Base-by-base conservation (phyloP, 2,888 invertebrate genomes). In the Neoascia interrupta region DNA sequence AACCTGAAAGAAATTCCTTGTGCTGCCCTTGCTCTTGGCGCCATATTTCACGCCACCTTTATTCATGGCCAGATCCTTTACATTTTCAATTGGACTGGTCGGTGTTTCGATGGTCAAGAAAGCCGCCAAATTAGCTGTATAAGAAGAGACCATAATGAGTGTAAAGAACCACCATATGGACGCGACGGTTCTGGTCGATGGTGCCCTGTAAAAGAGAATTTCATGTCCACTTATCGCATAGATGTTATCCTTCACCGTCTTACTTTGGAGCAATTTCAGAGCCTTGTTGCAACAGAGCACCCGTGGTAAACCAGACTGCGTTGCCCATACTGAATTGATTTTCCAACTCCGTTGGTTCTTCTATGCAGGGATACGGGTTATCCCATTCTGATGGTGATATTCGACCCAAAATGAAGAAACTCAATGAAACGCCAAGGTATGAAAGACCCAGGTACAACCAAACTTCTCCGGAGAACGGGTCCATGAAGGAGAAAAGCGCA, bases 161-260 rank as follows among this genome's bases (percentile, higher is more conserved):
- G 95, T 95, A 85, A 96, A 97, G 85, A 96, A 96, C 95, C 95
- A 96, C 96, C 95, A 95, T 84, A 94, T 92, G 70, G 94, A 94
- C 0, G 95, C 96, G 4, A 96, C 93, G 88, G 95, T 94, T 79
- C 97, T 91, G 0, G 96, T 97, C 0, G 96, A 97, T 4, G 94
- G 92, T 5, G 97, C 96, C 84, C 96, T 95, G 47, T 41, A 19
- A 6, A 15, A 43, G 6, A 45, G 28, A 23, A 18, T 41, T n/a
- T 2, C 0, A 11, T 43, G 11, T 45, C n/a, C n/a, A 11, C 47
- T 3, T 11, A 1, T 21, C 3, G 6, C 19, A 28, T 31, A 11
- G 6, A 41, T 19, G 15, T 23, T 23, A 45, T 87, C 8, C 1
- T 16, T 15, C 5, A 15, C 3, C 8, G 8, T 3, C 28, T 83